phyloP scores from a whole-genome alignment of 2,113 vertebrate genomes.

The Nanorana parkeri region DNA sequence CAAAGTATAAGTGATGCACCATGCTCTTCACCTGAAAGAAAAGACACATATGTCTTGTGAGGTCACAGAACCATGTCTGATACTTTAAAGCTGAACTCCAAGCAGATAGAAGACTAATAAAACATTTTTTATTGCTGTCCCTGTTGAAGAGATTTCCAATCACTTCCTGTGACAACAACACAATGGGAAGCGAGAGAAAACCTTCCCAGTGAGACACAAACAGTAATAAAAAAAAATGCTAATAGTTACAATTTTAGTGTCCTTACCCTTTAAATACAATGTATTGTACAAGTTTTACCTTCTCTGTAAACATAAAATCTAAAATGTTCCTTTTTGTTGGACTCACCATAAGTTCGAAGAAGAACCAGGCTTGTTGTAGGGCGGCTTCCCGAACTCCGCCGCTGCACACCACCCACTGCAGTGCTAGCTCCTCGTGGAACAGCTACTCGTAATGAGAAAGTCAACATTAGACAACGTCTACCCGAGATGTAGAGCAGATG shows the following conservation, averaged over 20 bases:
- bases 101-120: too few species aligned
- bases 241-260: too few species aligned
- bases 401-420: constrained; percentile 99
- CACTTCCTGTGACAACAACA: too few species aligned
- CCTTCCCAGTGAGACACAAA: too few species aligned
- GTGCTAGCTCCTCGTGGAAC: constrained; percentile 95
- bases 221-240: too few species aligned
- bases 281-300: neutral
- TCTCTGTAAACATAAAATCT: neutral
- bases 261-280: too few species aligned
- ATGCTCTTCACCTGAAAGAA: constrained; percentile 93
- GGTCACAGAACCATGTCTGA: too few species aligned
- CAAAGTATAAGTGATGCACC: constrained; percentile 96
- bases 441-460: constrained; percentile 77
- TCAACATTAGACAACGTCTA: constrained; percentile 39
- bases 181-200: too few species aligned
- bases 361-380: constrained; percentile 98
- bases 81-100: too few species aligned
- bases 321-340: neutral
- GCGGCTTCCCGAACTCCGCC: constrained; percentile 94
- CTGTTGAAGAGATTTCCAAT: too few species aligned
- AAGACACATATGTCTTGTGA: too few species aligned
- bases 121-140: too few species aligned
- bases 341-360: constrained; percentile 98
- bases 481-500: constrained; percentile 53